Percentiles rank a stretch among this genome's conserved stretches.
phyloP scores from a whole-genome alignment of 2,888 invertebrate species.

The Drosophila niveifrons region DNA sequence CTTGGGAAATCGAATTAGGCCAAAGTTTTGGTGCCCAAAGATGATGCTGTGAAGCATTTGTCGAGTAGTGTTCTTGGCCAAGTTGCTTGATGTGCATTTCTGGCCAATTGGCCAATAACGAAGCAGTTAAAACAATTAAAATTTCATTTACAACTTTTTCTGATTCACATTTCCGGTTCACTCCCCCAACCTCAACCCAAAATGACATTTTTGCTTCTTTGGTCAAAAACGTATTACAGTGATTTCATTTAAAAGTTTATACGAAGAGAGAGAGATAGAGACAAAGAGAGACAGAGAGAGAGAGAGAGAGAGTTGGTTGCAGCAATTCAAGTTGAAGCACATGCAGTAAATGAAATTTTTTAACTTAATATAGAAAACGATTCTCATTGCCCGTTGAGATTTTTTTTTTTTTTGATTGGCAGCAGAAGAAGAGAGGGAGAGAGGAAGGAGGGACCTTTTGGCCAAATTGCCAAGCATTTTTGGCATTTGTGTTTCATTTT shows the following conservation, averaged over 20 bases:
- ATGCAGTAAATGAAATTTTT: constrained; percentile 72
- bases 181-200: background rate
- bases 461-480: constrained; percentile 55
- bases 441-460: background rate
- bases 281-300: too few relatives aligned
- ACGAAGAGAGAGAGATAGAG: constrained; percentile 13
- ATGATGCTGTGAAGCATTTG: constrained; percentile 9
- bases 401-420: constrained; percentile 45
- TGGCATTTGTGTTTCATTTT: constrained; percentile 59
- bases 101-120: constrained; percentile 63
- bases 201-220: constrained; percentile 49
- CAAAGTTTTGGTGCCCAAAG: constrained; percentile 19
- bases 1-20: constrained; percentile 22
- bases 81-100: constrained; percentile 19
- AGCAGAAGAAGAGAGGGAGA: constrained; percentile 10
- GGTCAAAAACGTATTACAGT: constrained; percentile 53
- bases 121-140: constrained; percentile 72
- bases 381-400: constrained; percentile 58
- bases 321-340: constrained; percentile 46
- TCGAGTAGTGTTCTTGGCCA: constrained; percentile 1
- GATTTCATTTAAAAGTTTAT: constrained; percentile 73
- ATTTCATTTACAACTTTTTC: constrained; percentile 65
- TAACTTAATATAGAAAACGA: constrained; percentile 69
- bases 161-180: constrained; percentile 59
- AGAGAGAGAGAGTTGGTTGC: constrained; percentile 1